Base-by-base conservation (phyloP, 2,797 vertebrate genomes). In the Sebastes aleutianus region DNA sequence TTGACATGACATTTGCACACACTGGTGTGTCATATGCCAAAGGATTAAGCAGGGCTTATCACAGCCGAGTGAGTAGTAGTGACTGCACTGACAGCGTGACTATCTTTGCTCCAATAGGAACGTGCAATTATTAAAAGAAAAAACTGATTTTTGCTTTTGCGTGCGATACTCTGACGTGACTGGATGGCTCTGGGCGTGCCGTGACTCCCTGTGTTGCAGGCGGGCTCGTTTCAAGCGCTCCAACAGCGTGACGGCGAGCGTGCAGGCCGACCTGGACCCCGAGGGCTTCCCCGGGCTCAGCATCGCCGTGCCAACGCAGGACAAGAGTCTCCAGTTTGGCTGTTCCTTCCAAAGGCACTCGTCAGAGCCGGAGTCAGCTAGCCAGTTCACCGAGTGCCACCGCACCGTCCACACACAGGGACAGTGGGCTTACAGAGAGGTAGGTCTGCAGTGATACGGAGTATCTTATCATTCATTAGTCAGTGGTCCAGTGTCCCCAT, bases 381-480 rank as follows among this genome's bases (percentile, higher is more conserved):
- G 97, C 86, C 97, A 98, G 93, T 98, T 97, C 85, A 95, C 97
- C 0, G 98, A 99, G 89, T 99, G 97, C 95, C 98, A 98, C 93
- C 98, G 98, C 89, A 99, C 98, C 0, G 98, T 99, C 90, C 98
- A 99, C 95, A 99, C 98, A 1, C 98, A 99, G 92, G 98, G 98
- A 70, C 98, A 99, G 91, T 99, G 98, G 98, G 97, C 97, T 13
- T 99, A 99, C 95, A 96, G 97, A 75, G 98, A 99, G 93, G 95
- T 94, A 58, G 16, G 83, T 62, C 53, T 62, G 24, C 62, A 26
- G 6, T 6, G 6, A 43, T 27, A 1, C 1, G 3, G 11, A 3
- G 22, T 39, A 11, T 26, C 5, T n/a, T 36, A 22, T 71, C 6
- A 66, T 34, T 22, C 54, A 54, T 65, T 32, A 47, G 9, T 31